Evolutionary conservation across 2,797 vertebrate genomes (phyloP).

Genomic region (Semotilus atromaculatus): DNA sequence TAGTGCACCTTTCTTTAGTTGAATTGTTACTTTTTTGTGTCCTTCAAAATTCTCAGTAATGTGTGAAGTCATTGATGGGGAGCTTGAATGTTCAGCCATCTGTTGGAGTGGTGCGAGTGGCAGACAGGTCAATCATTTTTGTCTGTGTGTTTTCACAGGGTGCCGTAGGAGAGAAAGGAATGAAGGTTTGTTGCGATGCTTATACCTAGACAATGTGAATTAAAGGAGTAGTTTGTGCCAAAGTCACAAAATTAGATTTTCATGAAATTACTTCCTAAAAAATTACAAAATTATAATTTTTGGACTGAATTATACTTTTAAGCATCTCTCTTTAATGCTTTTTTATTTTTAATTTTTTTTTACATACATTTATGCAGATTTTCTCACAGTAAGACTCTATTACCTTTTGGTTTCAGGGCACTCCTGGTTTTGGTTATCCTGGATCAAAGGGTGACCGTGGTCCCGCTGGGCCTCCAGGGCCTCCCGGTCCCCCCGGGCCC

Average conservation of each 20-base stretch:
- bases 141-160: constrained; percentile 76
- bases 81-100: constrained; percentile 37
- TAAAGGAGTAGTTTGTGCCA: background rate
- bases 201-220: background rate
- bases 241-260: background rate
- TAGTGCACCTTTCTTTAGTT: background rate
- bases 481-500: constrained; percentile 74
- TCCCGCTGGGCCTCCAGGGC: constrained; percentile 71
- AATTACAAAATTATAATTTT: background rate
- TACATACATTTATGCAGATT: background rate
- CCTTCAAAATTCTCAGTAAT: constrained; percentile 11
- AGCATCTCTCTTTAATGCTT: too few species aligned
- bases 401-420: constrained; percentile 75
- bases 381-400: background rate
- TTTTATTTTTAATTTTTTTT: background rate
- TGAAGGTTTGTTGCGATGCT: constrained; percentile 75
- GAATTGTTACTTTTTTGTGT: constrained; percentile 6
- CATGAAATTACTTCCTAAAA: background rate
- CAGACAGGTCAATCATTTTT: constrained; percentile 39
- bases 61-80: constrained; percentile 31
- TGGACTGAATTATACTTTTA: background rate
- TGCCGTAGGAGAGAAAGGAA: constrained; percentile 82
- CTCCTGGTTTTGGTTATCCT: constrained; percentile 84
- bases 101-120: background rate
- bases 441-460: constrained; percentile 87